A percentile compares a stretch with the other conserved stretches of the same genome.
Conservation (phyloP, 2,888 invertebrate genomes). For the Dermolepida albohirtum region DNA sequence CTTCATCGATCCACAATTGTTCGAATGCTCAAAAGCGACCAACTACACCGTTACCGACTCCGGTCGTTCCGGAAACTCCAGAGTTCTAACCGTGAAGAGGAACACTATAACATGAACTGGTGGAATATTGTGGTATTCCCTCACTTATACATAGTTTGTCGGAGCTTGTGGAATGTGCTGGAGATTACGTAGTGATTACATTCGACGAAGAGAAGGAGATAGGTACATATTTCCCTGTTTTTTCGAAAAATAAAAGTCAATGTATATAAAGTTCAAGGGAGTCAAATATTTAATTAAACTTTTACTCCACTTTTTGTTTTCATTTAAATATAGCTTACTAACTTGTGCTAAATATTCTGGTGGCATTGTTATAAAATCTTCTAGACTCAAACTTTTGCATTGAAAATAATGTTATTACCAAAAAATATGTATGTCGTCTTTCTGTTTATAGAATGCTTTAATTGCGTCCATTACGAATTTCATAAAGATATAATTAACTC, state of each 20-base stretch:
- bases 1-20: slow-evolving; percentile 50
- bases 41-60: slow-evolving; percentile 35
- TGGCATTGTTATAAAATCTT: no score
- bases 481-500: no score
- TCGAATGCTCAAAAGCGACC: slow-evolving; percentile 47
- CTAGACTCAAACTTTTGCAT: no score
- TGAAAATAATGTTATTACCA: no score
- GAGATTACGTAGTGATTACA: slow-evolving; percentile 43
- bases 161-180: slow-evolving; percentile 35
- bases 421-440: no score
- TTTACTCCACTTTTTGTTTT: not conserved
- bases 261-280: slow-evolving; percentile 16
- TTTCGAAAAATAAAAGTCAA: slow-evolving; percentile 25
- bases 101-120: slow-evolving; percentile 32
- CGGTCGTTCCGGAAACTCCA: slow-evolving; percentile 29
- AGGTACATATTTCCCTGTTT: slow-evolving; percentile 2
- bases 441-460: no score
- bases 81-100: slow-evolving; percentile 29
- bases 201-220: slow-evolving; percentile 6
- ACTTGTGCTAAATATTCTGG: no score
- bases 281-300: slow-evolving; percentile 31
- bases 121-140: slow-evolving; percentile 42
- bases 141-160: slow-evolving; percentile 43
- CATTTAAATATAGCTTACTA: no score
- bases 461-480: no score